Evolutionary conservation across 2,113 vertebrate species (phyloP), one percentile per base, ranked within the genome.

Genomic region (Mirounga angustirostris): DNA sequence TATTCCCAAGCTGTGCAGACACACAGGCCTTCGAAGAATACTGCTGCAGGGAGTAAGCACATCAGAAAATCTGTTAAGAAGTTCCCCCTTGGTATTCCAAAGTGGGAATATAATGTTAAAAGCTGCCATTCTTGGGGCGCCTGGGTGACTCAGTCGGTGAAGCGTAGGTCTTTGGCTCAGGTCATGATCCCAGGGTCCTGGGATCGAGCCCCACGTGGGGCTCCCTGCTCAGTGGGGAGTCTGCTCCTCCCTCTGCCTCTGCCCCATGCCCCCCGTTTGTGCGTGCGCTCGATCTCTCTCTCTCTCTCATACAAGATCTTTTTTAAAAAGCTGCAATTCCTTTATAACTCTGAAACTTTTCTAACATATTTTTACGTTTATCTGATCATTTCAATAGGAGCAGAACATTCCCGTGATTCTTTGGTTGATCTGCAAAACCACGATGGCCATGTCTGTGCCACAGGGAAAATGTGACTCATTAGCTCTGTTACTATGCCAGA

Each of bases 401-500:
- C 16, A 73, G 82, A 79, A 79, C 7, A 33, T 28, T 89, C 43
- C 61, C 76, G 78, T 12, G 73, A 56, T 43, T 86, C 16, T 43
- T 91, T 71, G 5, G 13, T 43, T 50, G 24, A n/a, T 58, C 43
- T 80, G 5, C 22, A 40, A 50, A 82, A n/a, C 65, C 36, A 58
- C 0, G 7, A 6, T 28, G 28, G 50, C 30, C 43, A 28, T 1
- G 8, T 43, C 2, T 67, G 50, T 12, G 13, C 22, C 36, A 19
- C 0, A 26, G 40, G 16, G 30, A 61, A 63, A 61, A 12, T 0
- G 2, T 50, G 43, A 43, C 65, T 33, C 22, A 6, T 11, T 10
- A 4, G 40, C 54, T 7, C 30, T 0, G 7, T 56, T 11, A 5
- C 43, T 8, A 0, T 0, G 26, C 36, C 2, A 40, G 24, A 56